Evolutionary conservation across 2,888 invertebrate species (phyloP).

Genomic region (Oscheius sp.): DNA sequence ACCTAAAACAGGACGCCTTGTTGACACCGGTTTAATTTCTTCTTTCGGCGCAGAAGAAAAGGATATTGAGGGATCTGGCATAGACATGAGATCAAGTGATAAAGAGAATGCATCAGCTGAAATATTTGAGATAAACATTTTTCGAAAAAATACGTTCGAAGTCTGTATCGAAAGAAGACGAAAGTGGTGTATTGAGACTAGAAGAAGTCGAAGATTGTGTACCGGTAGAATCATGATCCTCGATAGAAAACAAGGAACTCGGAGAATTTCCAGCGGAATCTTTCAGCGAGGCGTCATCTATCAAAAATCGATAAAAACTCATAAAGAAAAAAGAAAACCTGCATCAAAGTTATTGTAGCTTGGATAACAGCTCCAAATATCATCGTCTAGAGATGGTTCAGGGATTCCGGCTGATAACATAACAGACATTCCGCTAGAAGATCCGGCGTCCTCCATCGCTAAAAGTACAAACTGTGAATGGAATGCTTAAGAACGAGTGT

Average conservation of each 20-base stretch:
- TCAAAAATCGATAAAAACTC: not conserved
- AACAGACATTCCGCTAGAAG: slow-evolving; percentile 26
- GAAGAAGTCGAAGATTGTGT: not conserved
- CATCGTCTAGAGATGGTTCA: slow-evolving; percentile 20
- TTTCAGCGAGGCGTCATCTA: slow-evolving; percentile 4
- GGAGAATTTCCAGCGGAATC: slow-evolving; percentile 32
- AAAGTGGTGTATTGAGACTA: too few species aligned
- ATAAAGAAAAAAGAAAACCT: slow-evolving; percentile 6
- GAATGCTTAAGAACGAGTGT: too few species aligned
- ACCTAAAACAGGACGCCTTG: slow-evolving; percentile 28
- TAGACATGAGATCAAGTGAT: slow-evolving; percentile 13
- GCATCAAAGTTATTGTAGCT: not conserved
- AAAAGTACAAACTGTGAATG: too few species aligned
- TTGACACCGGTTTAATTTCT: slow-evolving; percentile 1
- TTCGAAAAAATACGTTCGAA: not conserved
- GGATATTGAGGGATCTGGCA: slow-evolving; percentile 21
- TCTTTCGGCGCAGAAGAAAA: slow-evolving; percentile 14
- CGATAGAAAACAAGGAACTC: slow-evolving; percentile 23
- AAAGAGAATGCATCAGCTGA: slow-evolving; percentile 18
- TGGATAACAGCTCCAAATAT: slow-evolving; percentile 13
- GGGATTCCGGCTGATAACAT: slow-evolving; percentile 25
- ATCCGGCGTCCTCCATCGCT: slow-evolving; percentile 33
- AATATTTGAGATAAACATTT: not conserved
- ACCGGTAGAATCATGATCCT: slow-evolving; percentile 12
- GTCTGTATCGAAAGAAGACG: slow-evolving; percentile 12